phyloP scores from a whole-genome alignment of 2,113 vertebrate species.

The Pomatostomus ruficeps region DNA sequence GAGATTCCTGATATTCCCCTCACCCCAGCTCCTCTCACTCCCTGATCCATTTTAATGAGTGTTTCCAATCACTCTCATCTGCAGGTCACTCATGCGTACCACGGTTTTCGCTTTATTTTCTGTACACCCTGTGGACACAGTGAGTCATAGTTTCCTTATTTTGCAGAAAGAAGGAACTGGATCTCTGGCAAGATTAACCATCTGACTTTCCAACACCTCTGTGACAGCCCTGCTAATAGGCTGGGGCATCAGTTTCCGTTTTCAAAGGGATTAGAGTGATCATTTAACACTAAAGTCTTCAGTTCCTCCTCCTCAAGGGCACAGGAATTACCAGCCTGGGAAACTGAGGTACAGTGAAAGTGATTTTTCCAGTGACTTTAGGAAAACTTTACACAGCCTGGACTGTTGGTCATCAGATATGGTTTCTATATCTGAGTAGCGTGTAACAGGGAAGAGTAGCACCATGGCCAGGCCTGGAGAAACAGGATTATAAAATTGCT shows the following conservation, averaged over 20 bases:
- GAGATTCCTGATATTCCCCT: background rate
- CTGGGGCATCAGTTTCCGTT: background rate
- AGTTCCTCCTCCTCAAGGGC: background rate
- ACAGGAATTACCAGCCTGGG: background rate
- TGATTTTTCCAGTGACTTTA: background rate
- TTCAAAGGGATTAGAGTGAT: background rate
- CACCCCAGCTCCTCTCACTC: background rate
- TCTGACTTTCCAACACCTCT: background rate
- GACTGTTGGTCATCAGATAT: background rate
- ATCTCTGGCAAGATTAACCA: background rate
- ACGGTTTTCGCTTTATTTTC: background rate
- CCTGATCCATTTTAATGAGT: background rate
- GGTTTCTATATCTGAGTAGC: background rate
- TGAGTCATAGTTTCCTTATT: constrained; percentile 28
- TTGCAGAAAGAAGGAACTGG: background rate
- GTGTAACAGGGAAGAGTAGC: background rate
- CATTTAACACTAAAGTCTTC: background rate
- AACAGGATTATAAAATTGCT: background rate
- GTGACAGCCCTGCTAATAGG: background rate
- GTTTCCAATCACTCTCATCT: background rate
- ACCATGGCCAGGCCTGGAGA: background rate
- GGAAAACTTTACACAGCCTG: background rate
- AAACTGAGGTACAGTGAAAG: background rate
- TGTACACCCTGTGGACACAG: background rate
- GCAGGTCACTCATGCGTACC: background rate